These are phyloP conservation scores for Archilochus colubris DNA, from an alignment of 2,113 vertebrate genomes.

Conservation along the genomic window DNA sequence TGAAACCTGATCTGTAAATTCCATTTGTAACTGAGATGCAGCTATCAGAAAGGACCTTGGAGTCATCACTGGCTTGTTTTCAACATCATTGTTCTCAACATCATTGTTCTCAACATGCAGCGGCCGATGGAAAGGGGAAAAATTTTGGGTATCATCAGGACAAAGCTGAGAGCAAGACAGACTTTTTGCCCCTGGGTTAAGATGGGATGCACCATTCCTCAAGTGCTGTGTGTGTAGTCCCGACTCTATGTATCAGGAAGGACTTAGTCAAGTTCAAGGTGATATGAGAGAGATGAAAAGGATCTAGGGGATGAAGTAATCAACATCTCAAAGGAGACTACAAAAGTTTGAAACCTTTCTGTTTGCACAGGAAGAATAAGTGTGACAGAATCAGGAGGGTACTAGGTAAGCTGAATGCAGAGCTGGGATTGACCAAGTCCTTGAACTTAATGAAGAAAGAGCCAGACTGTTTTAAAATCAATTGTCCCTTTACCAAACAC, in stretches of 20 bases:
- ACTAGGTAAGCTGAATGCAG: neutral
- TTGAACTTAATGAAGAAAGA: neutral
- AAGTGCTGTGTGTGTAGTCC: neutral
- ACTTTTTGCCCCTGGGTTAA: neutral
- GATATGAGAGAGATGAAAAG: accelerated
- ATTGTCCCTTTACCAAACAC: accelerated
- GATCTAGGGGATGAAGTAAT: neutral
- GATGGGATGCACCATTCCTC: neutral
- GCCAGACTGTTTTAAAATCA: neutral
- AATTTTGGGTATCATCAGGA: neutral
- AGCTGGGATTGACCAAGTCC: neutral
- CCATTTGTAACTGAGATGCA: neutral
- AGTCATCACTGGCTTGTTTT: neutral
- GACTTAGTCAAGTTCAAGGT: neutral
- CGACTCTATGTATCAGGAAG: neutral
- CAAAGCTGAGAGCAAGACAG: neutral
- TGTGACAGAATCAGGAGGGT: neutral
- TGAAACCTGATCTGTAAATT: neutral
- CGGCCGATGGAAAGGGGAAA: neutral
- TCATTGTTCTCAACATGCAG: neutral
- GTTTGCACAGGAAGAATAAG: neutral
- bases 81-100: neutral
- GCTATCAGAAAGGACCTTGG: neutral
- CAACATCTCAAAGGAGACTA: neutral
- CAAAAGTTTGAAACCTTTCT: neutral